A percentile compares a stretch with the other conserved stretches of the same genome.
Conservation (phyloP, 1,140 invertebrate species). For the Drosophila lini region DNA sequence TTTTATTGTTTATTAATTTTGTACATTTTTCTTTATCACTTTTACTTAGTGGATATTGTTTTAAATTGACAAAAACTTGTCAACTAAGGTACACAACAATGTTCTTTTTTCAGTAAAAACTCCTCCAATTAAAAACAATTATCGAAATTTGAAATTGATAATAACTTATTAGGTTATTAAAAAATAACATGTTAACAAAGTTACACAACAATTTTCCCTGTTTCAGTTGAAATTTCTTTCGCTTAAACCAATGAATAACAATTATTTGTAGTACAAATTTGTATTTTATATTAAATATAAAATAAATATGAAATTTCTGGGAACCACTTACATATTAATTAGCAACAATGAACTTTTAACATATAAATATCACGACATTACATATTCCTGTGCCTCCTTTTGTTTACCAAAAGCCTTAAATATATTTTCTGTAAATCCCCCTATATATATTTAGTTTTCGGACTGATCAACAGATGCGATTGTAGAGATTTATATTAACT, state of each 20-base stretch:
- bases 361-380: background rate
- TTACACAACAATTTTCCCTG: background rate
- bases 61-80: background rate
- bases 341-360: background rate
- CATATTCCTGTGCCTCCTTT: background rate
- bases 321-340: background rate
- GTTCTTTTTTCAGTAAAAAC: background rate
- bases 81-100: background rate
- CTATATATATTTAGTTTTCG: background rate
- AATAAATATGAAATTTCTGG: background rate
- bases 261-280: background rate
- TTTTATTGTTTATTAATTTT: background rate
- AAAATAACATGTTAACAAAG: background rate
- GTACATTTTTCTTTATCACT: background rate
- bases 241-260: background rate
- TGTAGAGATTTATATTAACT: constrained; percentile 1
- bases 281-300: background rate
- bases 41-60: too few relatives aligned
- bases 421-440: background rate
- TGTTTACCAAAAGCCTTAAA: background rate
- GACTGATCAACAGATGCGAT: background rate
- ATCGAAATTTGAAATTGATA: too few relatives aligned
- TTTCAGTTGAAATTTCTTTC: background rate
- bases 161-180: too few relatives aligned
- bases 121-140: background rate